Percentiles rank a stretch among this genome's conserved stretches.
phyloP scores from a whole-genome alignment of 2,113 vertebrate species.

The western clawed frog (Xenopus tropicalis) region DNA sequence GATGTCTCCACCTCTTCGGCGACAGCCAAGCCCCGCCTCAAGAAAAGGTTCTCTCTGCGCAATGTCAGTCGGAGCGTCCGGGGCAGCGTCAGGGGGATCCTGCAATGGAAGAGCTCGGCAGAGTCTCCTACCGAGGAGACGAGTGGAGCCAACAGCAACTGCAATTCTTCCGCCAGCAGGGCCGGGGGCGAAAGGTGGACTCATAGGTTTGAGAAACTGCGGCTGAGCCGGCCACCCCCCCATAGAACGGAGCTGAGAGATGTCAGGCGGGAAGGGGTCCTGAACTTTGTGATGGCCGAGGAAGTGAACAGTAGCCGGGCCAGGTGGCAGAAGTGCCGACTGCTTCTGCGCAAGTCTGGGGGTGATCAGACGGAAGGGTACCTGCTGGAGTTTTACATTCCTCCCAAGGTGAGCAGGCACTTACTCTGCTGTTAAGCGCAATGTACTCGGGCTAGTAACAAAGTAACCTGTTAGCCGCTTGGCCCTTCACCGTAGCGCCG shows the following conservation, averaged over 20 bases:
- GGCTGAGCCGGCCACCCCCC: conserved; percentile 64
- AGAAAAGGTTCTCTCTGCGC: conserved; percentile 85
- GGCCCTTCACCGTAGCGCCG: too few species aligned
- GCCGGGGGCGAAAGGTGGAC: conserved; percentile 78
- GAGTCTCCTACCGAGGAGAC: conserved; percentile 62
- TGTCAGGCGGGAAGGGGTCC: conserved; percentile 60
- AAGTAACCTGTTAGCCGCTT: too few species aligned
- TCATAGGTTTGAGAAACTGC: conserved; percentile 79
- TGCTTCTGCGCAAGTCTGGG: conserved; percentile 74
- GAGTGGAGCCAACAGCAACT: conserved; percentile 80
- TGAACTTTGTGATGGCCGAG: conserved; percentile 64
- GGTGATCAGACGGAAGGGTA: conserved; percentile 72
- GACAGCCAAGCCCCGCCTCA: conserved; percentile 78
- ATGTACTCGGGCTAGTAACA: too few species aligned
- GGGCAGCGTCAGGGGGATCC: conserved; percentile 82
- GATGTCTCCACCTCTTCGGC: conserved; percentile 62
- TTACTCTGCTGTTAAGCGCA: too few species aligned
- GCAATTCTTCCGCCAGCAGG: conserved; percentile 64
- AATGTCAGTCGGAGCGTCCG: conserved; percentile 82
- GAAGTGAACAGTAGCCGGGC: conserved; percentile 57
- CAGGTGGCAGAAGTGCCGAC: conserved; percentile 82
- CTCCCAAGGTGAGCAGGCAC: conserved; percentile 75
- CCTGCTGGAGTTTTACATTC: conserved; percentile 86
- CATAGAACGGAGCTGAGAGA: conserved; percentile 36
- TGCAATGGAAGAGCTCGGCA: conserved; percentile 81